Evolutionary conservation across 1,140 invertebrate species (phyloP).

Genomic region (Lordiphosa mommai): DNA sequence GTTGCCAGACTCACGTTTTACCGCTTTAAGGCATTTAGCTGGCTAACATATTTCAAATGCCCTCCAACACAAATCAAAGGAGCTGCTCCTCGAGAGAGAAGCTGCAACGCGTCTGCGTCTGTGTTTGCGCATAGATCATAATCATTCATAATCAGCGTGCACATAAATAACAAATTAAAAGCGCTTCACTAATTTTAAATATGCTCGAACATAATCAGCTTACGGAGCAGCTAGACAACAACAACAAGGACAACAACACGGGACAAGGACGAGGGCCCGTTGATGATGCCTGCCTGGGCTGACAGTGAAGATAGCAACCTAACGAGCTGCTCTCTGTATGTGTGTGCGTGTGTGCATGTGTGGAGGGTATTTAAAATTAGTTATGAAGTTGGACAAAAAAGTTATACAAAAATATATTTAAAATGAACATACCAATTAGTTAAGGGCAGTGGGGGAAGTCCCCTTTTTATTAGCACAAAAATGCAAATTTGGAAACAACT

Average conservation of each 20-base stretch:
- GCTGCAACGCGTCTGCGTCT: slow-evolving; percentile 24
- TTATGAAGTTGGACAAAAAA: background rate
- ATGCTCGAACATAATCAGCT: slow-evolving; percentile 78
- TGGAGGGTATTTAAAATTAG: slow-evolving; percentile 15
- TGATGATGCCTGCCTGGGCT: slow-evolving; percentile 25
- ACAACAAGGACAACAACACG: slow-evolving; percentile 7
- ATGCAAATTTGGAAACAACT: no score
- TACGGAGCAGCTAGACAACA: slow-evolving; percentile 28
- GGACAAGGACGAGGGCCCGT: slow-evolving; percentile 17
- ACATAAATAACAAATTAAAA: slow-evolving; percentile 79
- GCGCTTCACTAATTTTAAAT: slow-evolving; percentile 78
- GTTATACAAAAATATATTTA: background rate
- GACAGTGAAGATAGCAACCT: slow-evolving; percentile 72
- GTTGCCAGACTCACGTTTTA: slow-evolving; percentile 53
- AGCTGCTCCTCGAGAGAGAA: slow-evolving; percentile 27
- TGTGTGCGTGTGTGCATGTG: slow-evolving; percentile 23
- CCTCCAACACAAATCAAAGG: slow-evolving; percentile 69
- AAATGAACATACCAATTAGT: no score
- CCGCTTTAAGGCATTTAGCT: slow-evolving; percentile 72
- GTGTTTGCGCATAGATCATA: slow-evolving; percentile 76
- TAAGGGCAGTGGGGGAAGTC: no score
- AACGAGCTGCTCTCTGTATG: slow-evolving; percentile 54
- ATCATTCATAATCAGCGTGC: slow-evolving; percentile 77
- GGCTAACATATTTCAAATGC: slow-evolving; percentile 75
- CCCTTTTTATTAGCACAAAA: no score